Evolutionary conservation across 2,888 invertebrate species (phyloP), one percentile per base, ranked within the genome.

Genomic region (Catocala fraxini): DNA sequence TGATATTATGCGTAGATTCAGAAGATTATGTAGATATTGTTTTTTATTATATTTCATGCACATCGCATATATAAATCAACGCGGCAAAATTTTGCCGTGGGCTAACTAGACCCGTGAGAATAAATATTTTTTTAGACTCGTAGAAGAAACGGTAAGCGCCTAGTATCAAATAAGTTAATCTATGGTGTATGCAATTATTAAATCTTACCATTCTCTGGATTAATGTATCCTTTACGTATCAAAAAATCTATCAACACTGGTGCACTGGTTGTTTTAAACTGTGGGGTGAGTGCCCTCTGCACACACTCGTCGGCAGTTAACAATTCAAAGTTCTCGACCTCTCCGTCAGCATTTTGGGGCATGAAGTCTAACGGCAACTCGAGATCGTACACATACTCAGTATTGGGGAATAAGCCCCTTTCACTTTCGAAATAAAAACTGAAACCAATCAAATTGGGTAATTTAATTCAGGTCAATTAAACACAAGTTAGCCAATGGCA

Each of bases 201-300:
- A 43, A 33, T 59, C 80, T 71, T 90, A 98, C 98, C 98, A 92
- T 97, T 98, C 89, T 98, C 98, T 6, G 98, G 96, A 76, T 97
- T 97, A 65, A 99, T 96, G 77, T 97, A 95, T 60, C 98, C 98
- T 92, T 98, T 98, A 83, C 99, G 95, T 84, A 99, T 97, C 81
- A 99, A 95, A 90, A 99, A 99, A 91, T 99, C 99, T 77, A 99
- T 94, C 43, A 98, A 96, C 55, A 98, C 97, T 49, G 99, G 97
- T 68, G 97, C 97, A 87, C 98, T 98, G 54, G 99, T 99, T 47
- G 98, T 98, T 90, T 99, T 99, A 88, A 98, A 99, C 75, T 98
- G 97, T 0, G 97, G 95, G 9, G 97, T 96, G 48, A 97, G 96
- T 59, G 98, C 96, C 84, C 97, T 95, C 78, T 98, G 97, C 77